phyloP scores from a whole-genome alignment of 2,888 invertebrate genomes.

The Lepidochrysops patricia region DNA sequence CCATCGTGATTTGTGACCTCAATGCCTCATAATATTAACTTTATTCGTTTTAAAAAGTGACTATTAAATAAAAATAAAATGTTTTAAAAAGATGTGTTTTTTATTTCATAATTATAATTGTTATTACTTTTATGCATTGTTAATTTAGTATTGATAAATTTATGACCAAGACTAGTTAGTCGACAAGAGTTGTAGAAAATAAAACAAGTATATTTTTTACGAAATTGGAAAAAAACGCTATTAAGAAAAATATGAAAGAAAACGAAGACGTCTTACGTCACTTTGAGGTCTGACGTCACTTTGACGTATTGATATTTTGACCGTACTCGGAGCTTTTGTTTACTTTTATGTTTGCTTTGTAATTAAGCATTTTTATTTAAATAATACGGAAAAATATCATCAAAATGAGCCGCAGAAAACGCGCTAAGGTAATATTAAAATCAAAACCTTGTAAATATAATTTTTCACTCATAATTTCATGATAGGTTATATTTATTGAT shows the following conservation, averaged over 20 bases:
- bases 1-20: neutral
- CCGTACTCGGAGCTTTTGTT: neutral
- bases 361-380: neutral
- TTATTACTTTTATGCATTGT: no score
- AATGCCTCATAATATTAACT: neutral
- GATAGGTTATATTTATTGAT: constrained; percentile 76
- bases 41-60: neutral
- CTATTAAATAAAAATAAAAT: neutral
- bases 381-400: constrained; percentile 6
- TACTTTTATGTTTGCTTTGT: neutral
- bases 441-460: neutral
- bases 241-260: neutral
- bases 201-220: no score
- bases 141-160: no score
- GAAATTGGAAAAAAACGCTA: no score
- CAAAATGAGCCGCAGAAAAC: constrained; percentile 76
- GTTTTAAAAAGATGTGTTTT: neutral
- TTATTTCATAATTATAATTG: no score
- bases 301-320: no score
- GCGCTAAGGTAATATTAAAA: constrained; percentile 57
- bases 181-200: no score
- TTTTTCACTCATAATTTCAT: constrained; percentile 20
- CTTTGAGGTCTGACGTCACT: neutral
- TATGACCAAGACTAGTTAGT: no score
- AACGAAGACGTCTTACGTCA: neutral